Evolutionary conservation across 2,888 invertebrate genomes (phyloP).

Genomic region (Lithophane socia): DNA sequence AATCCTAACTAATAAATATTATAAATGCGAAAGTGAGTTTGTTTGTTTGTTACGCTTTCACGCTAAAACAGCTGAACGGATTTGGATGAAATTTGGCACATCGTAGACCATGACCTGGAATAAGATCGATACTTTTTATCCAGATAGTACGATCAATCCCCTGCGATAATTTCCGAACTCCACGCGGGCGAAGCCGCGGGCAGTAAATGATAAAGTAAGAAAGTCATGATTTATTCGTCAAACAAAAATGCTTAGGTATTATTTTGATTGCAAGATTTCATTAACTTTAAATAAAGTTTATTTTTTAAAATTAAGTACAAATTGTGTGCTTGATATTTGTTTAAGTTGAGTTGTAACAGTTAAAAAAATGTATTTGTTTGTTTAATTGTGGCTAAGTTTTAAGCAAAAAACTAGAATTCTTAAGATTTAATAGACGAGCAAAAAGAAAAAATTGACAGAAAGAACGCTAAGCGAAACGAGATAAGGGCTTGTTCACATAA

Average conservation of each 20-base stretch:
- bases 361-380: background rate
- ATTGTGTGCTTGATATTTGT: background rate
- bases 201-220: background rate
- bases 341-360: background rate
- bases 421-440: too few species aligned
- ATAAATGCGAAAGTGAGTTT: too few species aligned
- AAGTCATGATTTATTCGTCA: background rate
- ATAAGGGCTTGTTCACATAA: too few species aligned
- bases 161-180: background rate
- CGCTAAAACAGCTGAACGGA: background rate
- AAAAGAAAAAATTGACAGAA: too few species aligned
- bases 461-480: too few species aligned
- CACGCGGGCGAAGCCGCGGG: background rate
- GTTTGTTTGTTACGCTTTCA: background rate
- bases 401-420: background rate
- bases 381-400: background rate
- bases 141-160: background rate
- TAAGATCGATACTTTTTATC: background rate
- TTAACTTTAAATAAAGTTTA: conserved; percentile 6
- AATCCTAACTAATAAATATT: too few species aligned
- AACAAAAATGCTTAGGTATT: background rate
- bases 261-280: background rate
- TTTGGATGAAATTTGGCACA: background rate
- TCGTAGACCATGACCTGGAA: background rate
- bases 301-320: background rate